Evolutionary conservation across 2,888 invertebrate species (phyloP), one percentile per base, ranked within the genome.

Genomic region (Philaethria dido): DNA sequence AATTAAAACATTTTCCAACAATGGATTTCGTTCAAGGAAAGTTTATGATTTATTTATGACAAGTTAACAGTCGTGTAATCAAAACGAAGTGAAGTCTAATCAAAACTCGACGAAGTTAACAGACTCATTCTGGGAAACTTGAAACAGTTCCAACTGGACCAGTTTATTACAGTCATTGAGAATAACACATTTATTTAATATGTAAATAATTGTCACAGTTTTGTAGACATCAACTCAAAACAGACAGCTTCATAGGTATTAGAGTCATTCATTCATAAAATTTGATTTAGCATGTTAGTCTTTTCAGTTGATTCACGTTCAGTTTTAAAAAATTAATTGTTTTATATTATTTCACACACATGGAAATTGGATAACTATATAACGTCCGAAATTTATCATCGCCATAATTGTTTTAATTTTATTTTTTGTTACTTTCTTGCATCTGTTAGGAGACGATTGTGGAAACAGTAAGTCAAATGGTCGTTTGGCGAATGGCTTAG

Each of bases 361-460:
- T 11, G 18, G 47, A 1, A 72, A 86, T 89, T 81, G 88, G 86
- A 82, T 76, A 74, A 74, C 72, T 80, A 29, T 50, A 16, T 52
- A 16, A 16, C 66, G 69, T 75, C 42, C 68, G 42, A 76, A 87
- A 85, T 85, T 82, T 81, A 69, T 77, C 89, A 89, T 84, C 84
- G 72, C 77, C 88, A 87, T 85, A 76, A 83, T 86, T 86, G 85
- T 87, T 87, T 87, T 85, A 84, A 87, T 88, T 88, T 89, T 78
- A 80, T 84, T 88, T 89, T 91, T 85, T 89, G 86, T 91, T 90
- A 87, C 85, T 84, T 89, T 89, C 89, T 90, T 88, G 92, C 92
- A 91, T 92, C 92, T 88, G 90, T 89, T 92, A 92, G 92, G 91
- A 92, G 92, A 92, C 89, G 92, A 78, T 92, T 92, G 86, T 92